Conservation (phyloP, 2,888 invertebrate species). For the Chloroclysta siterata region DNA sequence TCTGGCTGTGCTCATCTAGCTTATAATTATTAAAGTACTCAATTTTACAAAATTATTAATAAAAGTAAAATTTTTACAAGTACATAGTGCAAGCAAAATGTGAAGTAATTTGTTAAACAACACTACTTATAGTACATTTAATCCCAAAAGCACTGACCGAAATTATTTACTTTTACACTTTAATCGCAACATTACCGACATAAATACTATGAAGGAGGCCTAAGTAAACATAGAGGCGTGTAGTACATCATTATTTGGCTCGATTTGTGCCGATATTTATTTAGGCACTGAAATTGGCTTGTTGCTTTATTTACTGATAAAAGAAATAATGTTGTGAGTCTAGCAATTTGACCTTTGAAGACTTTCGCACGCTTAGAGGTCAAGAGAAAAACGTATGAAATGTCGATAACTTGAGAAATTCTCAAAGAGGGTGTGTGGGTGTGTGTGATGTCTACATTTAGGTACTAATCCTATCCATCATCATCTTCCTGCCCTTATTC, state of each 20-base stretch:
- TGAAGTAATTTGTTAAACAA: no score
- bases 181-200: not conserved
- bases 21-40: no score
- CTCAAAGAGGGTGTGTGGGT: no score
- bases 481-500: no score
- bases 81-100: no score
- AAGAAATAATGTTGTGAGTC: not conserved
- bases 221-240: constrained; percentile 42
- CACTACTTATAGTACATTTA: not conserved
- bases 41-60: no score
- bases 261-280: constrained; percentile 9
- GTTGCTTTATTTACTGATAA: constrained; percentile 1
- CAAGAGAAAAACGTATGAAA: no score
- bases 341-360: not conserved
- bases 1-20: no score
- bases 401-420: no score
- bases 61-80: no score
- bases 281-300: constrained; percentile 9
- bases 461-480: no score
- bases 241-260: constrained; percentile 6
- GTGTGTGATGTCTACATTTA: no score
- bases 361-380: not conserved
- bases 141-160: not conserved
- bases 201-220: constrained; percentile 38
- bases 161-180: not conserved